Evolutionary conservation across 2,888 invertebrate genomes (phyloP).

Genomic region (Blomia tropicalis): DNA sequence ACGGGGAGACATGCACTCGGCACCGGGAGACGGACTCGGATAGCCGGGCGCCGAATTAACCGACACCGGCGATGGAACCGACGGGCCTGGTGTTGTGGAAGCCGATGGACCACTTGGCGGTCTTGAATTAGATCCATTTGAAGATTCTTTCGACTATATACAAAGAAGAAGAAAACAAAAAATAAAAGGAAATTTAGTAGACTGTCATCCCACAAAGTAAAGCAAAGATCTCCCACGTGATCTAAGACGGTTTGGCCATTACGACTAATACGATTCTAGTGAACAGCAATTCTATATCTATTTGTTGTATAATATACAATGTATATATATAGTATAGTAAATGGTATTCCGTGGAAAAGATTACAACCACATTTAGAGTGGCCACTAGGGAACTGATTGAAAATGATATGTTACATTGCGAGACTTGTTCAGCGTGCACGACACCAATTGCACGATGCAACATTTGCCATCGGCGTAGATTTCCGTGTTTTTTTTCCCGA

Average conservation of each 20-base stretch:
- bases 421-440: neutral
- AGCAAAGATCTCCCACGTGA: too few relatives aligned
- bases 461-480: slow-evolving; percentile 11
- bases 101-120: slow-evolving; percentile 5
- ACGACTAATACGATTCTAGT: too few relatives aligned
- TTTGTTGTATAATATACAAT: too few relatives aligned
- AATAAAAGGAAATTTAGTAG: neutral
- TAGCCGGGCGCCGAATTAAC: neutral
- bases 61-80: neutral
- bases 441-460: neutral
- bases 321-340: neutral
- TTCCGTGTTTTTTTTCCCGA: neutral
- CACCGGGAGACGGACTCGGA: slow-evolving; percentile 7
- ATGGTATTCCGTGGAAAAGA: neutral
- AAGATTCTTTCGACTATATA: slow-evolving; percentile 2
- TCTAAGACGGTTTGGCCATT: too few relatives aligned
- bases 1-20: slow-evolving; percentile 7
- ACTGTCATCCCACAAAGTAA: too few relatives aligned
- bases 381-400: neutral
- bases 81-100: neutral
- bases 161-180: neutral
- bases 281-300: too few relatives aligned
- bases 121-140: neutral
- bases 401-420: neutral
- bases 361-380: neutral